Evolutionary conservation across 2,797 vertebrate species (phyloP).

Genomic region (Pelochelys cantorii): DNA sequence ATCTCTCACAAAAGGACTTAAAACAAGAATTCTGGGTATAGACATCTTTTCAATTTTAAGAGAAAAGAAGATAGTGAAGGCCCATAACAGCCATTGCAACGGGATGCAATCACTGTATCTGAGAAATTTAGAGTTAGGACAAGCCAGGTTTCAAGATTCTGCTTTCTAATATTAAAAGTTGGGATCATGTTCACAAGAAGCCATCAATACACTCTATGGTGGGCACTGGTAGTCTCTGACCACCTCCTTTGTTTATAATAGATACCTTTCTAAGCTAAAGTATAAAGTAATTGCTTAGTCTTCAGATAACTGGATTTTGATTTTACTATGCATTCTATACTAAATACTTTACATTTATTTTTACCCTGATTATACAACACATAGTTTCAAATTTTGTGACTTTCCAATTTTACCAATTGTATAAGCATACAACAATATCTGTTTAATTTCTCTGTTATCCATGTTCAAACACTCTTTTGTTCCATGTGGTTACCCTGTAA

Average conservation of each 20-base stretch:
- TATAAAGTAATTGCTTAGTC: neutral
- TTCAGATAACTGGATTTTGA: constrained; percentile 42
- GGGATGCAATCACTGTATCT: neutral
- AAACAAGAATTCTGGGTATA: constrained; percentile 11
- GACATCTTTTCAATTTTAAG: constrained; percentile 14
- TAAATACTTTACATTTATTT: constrained; percentile 9
- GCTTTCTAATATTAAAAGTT: neutral
- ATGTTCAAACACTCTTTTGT: neutral
- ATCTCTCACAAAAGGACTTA: constrained; percentile 4
- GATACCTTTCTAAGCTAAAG: too few relatives aligned
- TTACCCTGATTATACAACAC: neutral
- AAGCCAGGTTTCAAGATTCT: neutral
- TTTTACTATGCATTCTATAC: neutral
- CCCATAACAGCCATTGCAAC: neutral
- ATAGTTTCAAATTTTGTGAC: neutral
- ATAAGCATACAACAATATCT: rapidly evolving
- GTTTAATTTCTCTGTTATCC: neutral
- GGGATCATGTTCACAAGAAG: neutral
- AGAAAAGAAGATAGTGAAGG: constrained; percentile 4
- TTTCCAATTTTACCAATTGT: neutral
- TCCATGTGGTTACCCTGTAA: neutral
- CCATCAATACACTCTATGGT: constrained; percentile 52
- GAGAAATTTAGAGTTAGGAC: neutral
- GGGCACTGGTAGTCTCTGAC: constrained; percentile 56
- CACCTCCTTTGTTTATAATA: constrained; percentile 30